phyloP scores from a whole-genome alignment of 2,888 invertebrate species.

The Oscheius sp. region DNA sequence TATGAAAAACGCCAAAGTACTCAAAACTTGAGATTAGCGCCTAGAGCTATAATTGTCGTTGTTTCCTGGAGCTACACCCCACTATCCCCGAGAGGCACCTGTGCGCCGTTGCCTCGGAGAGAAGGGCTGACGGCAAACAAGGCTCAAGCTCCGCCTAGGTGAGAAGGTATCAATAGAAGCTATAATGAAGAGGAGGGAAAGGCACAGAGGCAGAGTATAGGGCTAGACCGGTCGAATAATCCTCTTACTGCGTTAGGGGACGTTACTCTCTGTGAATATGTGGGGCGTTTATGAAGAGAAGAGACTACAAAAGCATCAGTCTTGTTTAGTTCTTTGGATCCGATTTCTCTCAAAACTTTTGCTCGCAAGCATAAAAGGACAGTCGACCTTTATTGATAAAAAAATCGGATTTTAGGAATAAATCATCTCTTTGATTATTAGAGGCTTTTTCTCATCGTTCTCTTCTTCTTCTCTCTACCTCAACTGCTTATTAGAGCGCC shows the following conservation, averaged over 20 bases:
- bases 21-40: not conserved
- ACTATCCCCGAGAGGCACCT: not conserved
- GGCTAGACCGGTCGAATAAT: constrained; percentile 14
- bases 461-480: too few relatives aligned
- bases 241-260: constrained; percentile 16
- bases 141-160: constrained; percentile 7
- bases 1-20: too few relatives aligned
- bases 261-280: not conserved
- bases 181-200: not conserved
- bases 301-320: too few relatives aligned
- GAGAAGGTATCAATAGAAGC: constrained; percentile 8
- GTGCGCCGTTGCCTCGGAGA: not conserved
- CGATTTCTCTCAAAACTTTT: too few relatives aligned
- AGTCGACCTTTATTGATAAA: not conserved
- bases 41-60: constrained; percentile 5
- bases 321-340: too few relatives aligned
- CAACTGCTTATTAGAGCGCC: not conserved
- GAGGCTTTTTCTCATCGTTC: not conserved
- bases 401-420: too few relatives aligned
- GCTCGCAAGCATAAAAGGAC: not conserved
- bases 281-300: too few relatives aligned
- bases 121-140: not conserved
- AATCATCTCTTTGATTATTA: too few relatives aligned
- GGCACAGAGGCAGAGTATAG: not conserved
- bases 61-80: not conserved